Percentiles rank a stretch among this genome's conserved stretches.
Conservation (phyloP, 1,140 invertebrate species). For the Aphaenogaster ashmeadi region DNA sequence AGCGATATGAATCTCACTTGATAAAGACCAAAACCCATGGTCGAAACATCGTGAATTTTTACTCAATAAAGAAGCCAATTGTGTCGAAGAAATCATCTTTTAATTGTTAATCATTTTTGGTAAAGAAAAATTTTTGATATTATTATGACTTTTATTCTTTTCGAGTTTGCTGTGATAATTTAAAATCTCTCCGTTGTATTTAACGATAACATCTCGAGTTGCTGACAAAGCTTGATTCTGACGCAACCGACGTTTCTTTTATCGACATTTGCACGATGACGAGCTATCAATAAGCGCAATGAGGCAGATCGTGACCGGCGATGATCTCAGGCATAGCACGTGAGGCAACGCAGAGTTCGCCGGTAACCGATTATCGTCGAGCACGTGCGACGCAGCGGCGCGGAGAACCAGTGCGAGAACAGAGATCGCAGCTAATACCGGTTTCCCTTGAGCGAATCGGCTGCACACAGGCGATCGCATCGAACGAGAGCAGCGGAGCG, state of each 20-base stretch:
- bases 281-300: background rate
- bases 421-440: slow-evolving; percentile 65
- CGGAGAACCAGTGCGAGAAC: slow-evolving; percentile 59
- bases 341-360: slow-evolving; percentile 27
- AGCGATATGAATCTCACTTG: no score
- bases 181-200: background rate
- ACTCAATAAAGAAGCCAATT: no score
- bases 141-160: background rate
- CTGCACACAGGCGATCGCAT: slow-evolving; percentile 6
- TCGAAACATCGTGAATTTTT: no score
- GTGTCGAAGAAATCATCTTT: no score
- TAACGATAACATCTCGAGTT: background rate
- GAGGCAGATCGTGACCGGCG: background rate
- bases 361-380: slow-evolving; percentile 67
- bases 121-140: no score
- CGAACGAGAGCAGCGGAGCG: slow-evolving; percentile 53
- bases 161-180: background rate
- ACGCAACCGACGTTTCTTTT: background rate
- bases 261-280: background rate
- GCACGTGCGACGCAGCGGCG: slow-evolving; percentile 59
- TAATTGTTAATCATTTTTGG: no score
- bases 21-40: no score
- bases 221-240: background rate
- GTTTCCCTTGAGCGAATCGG: slow-evolving; percentile 75
- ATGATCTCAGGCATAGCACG: slow-evolving; percentile 31